Evolutionary conservation across 2,888 invertebrate species (phyloP), one percentile per base, ranked within the genome.

Genomic region (Plusia festucae): DNA sequence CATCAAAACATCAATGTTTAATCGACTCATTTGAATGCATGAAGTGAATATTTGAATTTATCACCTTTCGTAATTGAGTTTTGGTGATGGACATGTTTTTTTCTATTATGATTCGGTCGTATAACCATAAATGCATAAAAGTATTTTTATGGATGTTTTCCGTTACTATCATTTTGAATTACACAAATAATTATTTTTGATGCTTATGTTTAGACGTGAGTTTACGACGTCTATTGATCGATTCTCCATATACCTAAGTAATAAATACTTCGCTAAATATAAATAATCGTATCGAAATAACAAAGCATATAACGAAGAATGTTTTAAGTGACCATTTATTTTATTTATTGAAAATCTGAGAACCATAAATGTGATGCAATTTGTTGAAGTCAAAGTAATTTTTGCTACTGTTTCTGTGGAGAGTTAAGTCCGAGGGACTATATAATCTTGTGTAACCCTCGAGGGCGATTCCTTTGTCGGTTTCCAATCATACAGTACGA

Each of bases 401-500:
- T 86, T 85, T 83, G 88, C 89, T 88, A 88, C 89, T 87, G 88
- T 88, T 88, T 84, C 84, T 73, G 73, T 85, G 85, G 84, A 82
- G 81, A 85, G 87, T 87, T 84, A 84, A 82, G 82, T 86, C 85
- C 84, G 86, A 83, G 67, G 85, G 88, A 84, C 81, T 76, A 78
- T 84, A 82, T 83, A 86, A 84, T 87, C 84, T 85, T 81, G 54
- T 76, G 78, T 75, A 76, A 81, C 70, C 74, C 84, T 83, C 72
- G 82, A 78, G 82, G 86, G 83, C 83, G 82, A 83, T 83, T 85
- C 83, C 84, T 88, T 87, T 83, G 84, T 85, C 86, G 85, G 84
- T 88, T 90, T 90, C 88, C 90, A 92, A 93, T 93, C 90, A 90
- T 88, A 88, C 87, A 86, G 88, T 90, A 91, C 91, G 90, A 91